Base-by-base conservation (phyloP, 2,888 invertebrate genomes). In the Isotomurus palustris region DNA sequence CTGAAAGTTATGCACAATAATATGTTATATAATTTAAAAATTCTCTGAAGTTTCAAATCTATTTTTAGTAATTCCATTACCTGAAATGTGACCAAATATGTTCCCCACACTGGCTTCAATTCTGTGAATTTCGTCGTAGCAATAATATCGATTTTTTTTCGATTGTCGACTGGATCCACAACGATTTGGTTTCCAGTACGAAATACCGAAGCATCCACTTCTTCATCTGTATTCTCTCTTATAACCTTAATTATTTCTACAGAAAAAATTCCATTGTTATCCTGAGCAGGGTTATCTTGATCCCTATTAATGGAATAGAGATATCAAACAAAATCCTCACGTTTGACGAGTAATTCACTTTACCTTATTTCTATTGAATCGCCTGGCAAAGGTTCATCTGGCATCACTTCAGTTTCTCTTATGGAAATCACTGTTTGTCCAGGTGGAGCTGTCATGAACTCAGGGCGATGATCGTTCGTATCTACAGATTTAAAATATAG, bases 381-480 rank as follows among this genome's bases (percentile, higher is more conserved):
- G n/a, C n/a, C 41, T 4, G 6, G 10, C 4, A 52, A 44, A 19
- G 47, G 32, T 1, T 24, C n/a, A 25, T 17, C 25, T 35, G 6
- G 3, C 4, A 17, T 6, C 10, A 35, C 24, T 14, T 38, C n/a
- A 22, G 12, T 24, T 43, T 43, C 43, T 43, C 24, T 43, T 5
- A 43, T 22, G 22, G 12, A 14, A 5, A 43, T 4, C 38, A 14
- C 44, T 14, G 2, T 40, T 25, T 1, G 21, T 2, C 8, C 29
- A n/a, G n/a, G n/a, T 25, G n/a, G 38, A 22, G 35, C 19, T 1
- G 59, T 56, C 14, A 40, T 17, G 40, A 63, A 63, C 19, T 53
- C 53, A 0, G 63, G 63, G 3, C 24, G 29, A 27, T 58, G 38
- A 22, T 51, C 25, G 29, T 63, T 63, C 17, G 10, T 25, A 25